Percentiles rank a stretch among this genome's conserved stretches.
Evolutionary conservation across 2,888 invertebrate species (phyloP).

Genomic region (Drosophila anceps): DNA sequence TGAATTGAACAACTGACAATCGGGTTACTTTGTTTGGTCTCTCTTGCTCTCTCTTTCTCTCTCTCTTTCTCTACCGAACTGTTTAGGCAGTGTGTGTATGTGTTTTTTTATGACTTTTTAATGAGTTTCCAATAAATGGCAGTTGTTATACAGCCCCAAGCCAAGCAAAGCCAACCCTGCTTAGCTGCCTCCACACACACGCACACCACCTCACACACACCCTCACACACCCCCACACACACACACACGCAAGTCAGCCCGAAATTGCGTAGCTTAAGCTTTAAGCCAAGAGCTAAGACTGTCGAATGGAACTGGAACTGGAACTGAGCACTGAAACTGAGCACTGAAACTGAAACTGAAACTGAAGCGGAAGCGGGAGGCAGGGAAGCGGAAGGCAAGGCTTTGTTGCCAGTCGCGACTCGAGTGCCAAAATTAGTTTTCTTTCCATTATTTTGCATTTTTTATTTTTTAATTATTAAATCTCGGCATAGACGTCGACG

Average conservation of each 20-base stretch:
- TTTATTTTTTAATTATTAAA: slow-evolving; percentile 62
- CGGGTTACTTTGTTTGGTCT: slow-evolving; percentile 4
- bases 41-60: no score
- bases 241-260: slow-evolving; percentile 14
- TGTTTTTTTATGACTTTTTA: slow-evolving; percentile 59
- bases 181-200: not conserved
- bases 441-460: slow-evolving; percentile 21
- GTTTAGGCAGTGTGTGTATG: not conserved
- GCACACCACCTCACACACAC: not conserved
- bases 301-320: slow-evolving; percentile 19
- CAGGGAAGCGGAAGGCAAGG: slow-evolving; percentile 19
- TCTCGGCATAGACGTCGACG: slow-evolving; percentile 20
- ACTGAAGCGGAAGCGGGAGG: slow-evolving; percentile 16
- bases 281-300: slow-evolving; percentile 21
- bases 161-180: slow-evolving; percentile 3
- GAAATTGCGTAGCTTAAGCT: slow-evolving; percentile 40
- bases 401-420: slow-evolving; percentile 10
- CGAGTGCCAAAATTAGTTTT: slow-evolving; percentile 61
- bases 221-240: not conserved
- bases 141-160: slow-evolving; percentile 18
- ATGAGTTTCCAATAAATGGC: slow-evolving; percentile 70
- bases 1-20: slow-evolving; percentile 2
- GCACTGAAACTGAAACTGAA: slow-evolving; percentile 6
- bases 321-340: slow-evolving; percentile 6
- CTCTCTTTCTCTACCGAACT: not conserved